Evolutionary conservation across 64 coral and sea anemone species (phyloP), one percentile per base, ranked within the genome.

Genomic region (Acropora tenuis): DNA sequence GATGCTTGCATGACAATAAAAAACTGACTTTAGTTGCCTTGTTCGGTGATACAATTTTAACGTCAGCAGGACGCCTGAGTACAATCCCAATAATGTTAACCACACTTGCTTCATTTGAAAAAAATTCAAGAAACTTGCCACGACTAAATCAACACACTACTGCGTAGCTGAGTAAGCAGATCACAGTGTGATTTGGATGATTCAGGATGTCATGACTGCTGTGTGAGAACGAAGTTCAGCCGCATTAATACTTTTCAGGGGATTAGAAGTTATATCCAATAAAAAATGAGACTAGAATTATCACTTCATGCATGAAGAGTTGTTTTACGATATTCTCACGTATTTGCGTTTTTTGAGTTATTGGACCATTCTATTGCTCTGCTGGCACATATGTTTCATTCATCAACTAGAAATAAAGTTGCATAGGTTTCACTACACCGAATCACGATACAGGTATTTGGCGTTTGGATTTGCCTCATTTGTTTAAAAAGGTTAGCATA

Each of bases 31-130:
- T 1, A 43, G 43, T 71, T 71, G 43, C 16, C 60, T 83, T 67
- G 16, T 58, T 43, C 13, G 59, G 58, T 12, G 41, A 67, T 40
- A 85, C 82, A 85, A 85, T 85, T 40, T 18, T 8, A 41, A 18
- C 18, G 61, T 9, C 82, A 69, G 82, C 82, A 71, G 82, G 82
- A 71, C 43, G 82, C 72, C 82, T 19, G 5, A 8, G 0, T 42
- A 85, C 19, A 48, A 85, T 85, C 58, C 69, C 7, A 85, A 72
- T 65, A 85, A 85, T 85, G 82, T 20, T 71, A 4, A 71, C 4
- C 68, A 71, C 17, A 71, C 59, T 63, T 63, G 9, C 3, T 63
- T 63, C 59, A 2, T 15, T 63, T 9, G 52, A 55, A 55, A 55
- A 55, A 55, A 55, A 55, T 4, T 5, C 52, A 55, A 55, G 30